These are phyloP conservation scores for Capitulum mitella DNA, from an alignment of 2,888 invertebrate genomes.

Conservation along the genomic window DNA sequence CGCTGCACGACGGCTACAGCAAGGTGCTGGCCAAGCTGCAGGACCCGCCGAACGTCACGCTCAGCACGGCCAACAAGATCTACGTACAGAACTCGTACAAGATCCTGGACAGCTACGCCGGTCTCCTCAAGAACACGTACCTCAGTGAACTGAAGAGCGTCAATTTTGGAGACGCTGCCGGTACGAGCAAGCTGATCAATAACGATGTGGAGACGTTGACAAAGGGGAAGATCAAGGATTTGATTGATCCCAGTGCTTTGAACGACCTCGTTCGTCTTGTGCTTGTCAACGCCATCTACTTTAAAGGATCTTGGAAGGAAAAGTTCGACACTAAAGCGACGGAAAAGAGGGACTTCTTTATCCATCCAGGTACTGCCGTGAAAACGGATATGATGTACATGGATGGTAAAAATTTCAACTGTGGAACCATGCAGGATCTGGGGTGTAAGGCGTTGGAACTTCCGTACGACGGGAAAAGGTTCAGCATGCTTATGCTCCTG, in stretches of 20 bases:
- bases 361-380: conserved; percentile 61
- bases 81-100: conserved; percentile 54
- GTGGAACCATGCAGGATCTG: conserved; percentile 57
- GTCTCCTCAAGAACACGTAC: conserved; percentile 54
- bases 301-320: conserved; percentile 68
- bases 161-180: conserved; percentile 58
- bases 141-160: conserved; percentile 40
- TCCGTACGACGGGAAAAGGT: conserved; percentile 59
- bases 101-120: conserved; percentile 53
- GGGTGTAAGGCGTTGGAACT: conserved; percentile 66
- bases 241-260: conserved; percentile 54
- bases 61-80: conserved; percentile 66
- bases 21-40: not conserved
- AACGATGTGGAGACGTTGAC: conserved; percentile 67
- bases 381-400: conserved; percentile 64
- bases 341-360: conserved; percentile 65
- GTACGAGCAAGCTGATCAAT: conserved; percentile 59
- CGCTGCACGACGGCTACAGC: not conserved
- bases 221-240: conserved; percentile 65
- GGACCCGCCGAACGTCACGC: conserved; percentile 52
- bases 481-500: conserved; percentile 67
- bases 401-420: conserved; percentile 20
- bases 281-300: conserved; percentile 76
- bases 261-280: conserved; percentile 56
- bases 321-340: conserved; percentile 65